Conservation (phyloP, 2,113 vertebrate genomes). For the Cyanoderma ruficeps region DNA sequence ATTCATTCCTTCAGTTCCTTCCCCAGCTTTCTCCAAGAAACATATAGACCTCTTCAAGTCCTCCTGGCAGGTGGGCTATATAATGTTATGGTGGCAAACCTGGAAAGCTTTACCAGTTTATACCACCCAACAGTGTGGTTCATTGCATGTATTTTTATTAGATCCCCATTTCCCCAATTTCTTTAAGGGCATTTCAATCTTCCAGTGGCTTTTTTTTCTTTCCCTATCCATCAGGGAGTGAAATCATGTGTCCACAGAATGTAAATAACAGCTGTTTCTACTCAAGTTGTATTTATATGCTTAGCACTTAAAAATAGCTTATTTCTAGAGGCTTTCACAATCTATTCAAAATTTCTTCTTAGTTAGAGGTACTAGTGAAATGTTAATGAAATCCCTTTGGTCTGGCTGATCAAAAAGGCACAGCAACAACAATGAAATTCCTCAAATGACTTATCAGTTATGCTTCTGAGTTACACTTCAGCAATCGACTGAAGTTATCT, state of each 20-base stretch:
- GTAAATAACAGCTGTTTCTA: slow-evolving; percentile 41
- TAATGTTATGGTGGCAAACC: neutral
- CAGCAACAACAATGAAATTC: neutral
- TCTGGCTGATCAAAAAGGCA: neutral
- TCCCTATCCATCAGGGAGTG: neutral
- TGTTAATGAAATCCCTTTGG: slow-evolving; percentile 21
- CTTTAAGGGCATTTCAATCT: neutral
- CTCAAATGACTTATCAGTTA: neutral
- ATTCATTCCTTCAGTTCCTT: neutral
- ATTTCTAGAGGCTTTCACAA: slow-evolving; percentile 28
- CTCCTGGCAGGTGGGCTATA: neutral
- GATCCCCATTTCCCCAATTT: neutral
- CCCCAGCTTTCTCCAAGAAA: neutral
- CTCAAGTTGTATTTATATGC: slow-evolving; percentile 17
- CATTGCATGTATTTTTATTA: neutral
- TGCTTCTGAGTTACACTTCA: neutral
- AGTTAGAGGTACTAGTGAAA: neutral
- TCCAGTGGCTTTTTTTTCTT: neutral
- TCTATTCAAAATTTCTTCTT: slow-evolving; percentile 5
- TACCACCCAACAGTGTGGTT: neutral
- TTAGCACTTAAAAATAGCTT: neutral
- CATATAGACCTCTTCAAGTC: neutral
- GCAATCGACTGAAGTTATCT: neutral
- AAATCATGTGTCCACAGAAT: neutral
- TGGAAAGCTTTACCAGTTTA: neutral